These are phyloP conservation scores for Melanerpes formicivorus DNA, from an alignment of 2,113 vertebrate genomes.

Conservation along the genomic window DNA sequence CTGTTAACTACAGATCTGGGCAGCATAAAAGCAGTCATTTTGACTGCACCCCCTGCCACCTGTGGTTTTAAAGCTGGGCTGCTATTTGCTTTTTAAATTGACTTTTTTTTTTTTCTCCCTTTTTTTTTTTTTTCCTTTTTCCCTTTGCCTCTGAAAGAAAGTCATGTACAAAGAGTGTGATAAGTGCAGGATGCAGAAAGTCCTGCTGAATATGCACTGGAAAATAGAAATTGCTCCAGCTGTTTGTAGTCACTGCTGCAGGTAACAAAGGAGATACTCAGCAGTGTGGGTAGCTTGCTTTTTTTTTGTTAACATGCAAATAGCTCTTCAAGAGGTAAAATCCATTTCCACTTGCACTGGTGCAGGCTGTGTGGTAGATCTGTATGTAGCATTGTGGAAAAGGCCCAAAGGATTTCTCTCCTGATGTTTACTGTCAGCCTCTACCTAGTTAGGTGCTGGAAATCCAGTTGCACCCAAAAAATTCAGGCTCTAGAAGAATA, in stretches of 20 bases:
- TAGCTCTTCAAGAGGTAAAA: background rate
- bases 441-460: background rate
- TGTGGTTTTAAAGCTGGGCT: background rate
- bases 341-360: background rate
- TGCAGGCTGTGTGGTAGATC: background rate
- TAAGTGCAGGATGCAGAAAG: background rate
- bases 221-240: background rate
- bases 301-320: background rate
- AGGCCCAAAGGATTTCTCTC: background rate
- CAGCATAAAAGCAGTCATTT: background rate
- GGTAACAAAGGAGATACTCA: background rate
- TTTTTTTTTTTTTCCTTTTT: background rate
- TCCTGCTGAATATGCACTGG: background rate
- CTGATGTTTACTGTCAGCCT: background rate
- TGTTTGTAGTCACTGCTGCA: background rate
- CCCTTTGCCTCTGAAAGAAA: background rate
- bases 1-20: background rate
- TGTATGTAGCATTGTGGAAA: background rate
- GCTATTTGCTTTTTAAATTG: background rate
- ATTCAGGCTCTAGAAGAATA: constrained; percentile 49
- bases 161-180: background rate
- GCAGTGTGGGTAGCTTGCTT: background rate
- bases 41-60: background rate
- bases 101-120: background rate
- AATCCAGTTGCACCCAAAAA: background rate